Base-by-base conservation (phyloP, 2,888 invertebrate genomes). In the Noctuana brunneofusca region DNA sequence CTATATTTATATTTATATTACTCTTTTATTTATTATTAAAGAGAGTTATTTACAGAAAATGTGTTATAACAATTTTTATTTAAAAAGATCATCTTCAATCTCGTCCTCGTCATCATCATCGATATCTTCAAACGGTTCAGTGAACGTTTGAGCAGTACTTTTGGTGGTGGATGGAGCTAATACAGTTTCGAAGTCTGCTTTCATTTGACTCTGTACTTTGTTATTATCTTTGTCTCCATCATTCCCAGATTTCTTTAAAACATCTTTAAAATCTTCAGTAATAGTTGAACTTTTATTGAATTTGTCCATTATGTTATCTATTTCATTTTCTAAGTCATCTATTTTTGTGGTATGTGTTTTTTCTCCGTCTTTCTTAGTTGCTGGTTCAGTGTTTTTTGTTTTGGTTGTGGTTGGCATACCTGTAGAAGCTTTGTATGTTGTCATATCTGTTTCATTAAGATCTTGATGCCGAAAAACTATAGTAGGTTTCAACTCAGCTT, bases 241-340 rank as follows among this genome's bases (percentile, higher is more conserved):
- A 14, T 18, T 32, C 8, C n/a, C 16, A 38, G 20, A 1, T n/a
- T 52, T 27, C 1, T 43, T 52, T 2, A 43, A n/a, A 20, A 43
- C 20, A 12, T 43, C 30, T 9, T 59, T 8, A 2, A 59, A 20
- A 20, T 59, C 30, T 9, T 8, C 50, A 27, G 41, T n/a, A 4
- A 50, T 1, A 1, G 52, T 11, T 2, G 52, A 14, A 16, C 6
- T 55, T 27, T 1, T 43, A 8, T 59, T 59, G 1, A 30, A 20
- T 24, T 20, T 32, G 1, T 59, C 49, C n/a, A 38, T 50, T 1
- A 38, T 38, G 16, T 2, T 52, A 2, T 53, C 52, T 1, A 59
- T 16, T 43, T 59, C 59, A 16, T 59, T 59, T 32, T 53, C 43
- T 43, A 53, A 20, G 16, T 59, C 43, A 5, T 27, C 18, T 8